Evolutionary conservation across 2,888 invertebrate genomes (phyloP).

Genomic region (Hydroisotoma schaefferi): DNA sequence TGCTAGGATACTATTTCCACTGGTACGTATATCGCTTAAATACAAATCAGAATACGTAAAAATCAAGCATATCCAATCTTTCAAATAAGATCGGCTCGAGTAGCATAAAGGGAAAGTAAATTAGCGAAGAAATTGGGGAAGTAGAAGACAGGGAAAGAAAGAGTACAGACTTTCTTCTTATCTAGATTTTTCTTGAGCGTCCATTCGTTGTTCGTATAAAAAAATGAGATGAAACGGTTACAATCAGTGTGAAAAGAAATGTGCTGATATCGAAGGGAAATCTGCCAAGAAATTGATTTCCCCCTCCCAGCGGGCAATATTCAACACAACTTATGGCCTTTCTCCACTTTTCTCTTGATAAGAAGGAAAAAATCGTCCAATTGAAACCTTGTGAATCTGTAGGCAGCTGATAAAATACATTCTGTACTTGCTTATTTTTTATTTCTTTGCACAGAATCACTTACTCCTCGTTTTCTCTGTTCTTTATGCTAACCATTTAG

Average conservation of each 20-base stretch:
- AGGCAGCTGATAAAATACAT: too few species aligned
- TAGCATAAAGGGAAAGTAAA: slow-evolving; percentile 6
- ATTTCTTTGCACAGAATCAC: too few species aligned
- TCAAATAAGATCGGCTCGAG: too few species aligned
- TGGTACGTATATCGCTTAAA: too few species aligned
- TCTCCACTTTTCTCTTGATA: not conserved
- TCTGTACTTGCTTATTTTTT: not conserved
- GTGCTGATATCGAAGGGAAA: slow-evolving; percentile 42
- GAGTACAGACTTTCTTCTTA: not conserved
- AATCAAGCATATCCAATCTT: too few species aligned
- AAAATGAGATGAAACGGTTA: slow-evolving; percentile 4
- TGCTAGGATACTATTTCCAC: too few species aligned
- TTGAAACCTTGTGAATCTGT: too few species aligned
- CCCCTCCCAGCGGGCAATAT: not conserved
- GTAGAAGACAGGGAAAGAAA: slow-evolving; percentile 29
- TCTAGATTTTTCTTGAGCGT: too few species aligned
- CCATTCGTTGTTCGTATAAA: too few species aligned
- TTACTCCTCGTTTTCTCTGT: too few species aligned
- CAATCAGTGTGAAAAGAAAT: slow-evolving; percentile 25
- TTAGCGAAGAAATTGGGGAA: slow-evolving; percentile 9
- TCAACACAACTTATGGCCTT: not conserved
- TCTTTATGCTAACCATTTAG: too few species aligned
- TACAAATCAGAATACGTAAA: too few species aligned
- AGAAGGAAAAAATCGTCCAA: slow-evolving; percentile 2
- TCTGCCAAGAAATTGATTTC: slow-evolving; percentile 37